phyloP scores from a whole-genome alignment of 2,113 vertebrate species.

The Menidia beryllina region DNA sequence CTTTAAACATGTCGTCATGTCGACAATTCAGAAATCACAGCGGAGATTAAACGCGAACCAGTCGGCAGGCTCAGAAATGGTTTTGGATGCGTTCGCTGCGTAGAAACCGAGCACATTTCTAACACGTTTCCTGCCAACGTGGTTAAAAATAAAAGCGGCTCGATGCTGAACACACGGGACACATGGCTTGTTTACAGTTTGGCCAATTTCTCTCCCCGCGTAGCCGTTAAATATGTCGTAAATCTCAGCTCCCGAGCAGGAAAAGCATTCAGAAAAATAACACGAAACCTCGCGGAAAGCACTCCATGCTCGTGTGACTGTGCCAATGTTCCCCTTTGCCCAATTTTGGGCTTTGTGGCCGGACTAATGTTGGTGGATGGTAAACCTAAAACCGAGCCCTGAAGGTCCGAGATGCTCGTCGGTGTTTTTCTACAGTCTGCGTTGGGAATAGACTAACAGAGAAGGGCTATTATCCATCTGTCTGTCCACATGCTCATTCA shows the following conservation, averaged over 20 bases:
- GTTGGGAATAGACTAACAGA: conserved; percentile 41
- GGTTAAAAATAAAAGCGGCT: no score
- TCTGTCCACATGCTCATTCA: conserved; percentile 24
- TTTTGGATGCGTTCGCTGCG: no score
- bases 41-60: background rate
- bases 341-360: background rate
- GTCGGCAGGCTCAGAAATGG: no score
- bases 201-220: no score
- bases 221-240: no score
- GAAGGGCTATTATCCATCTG: conserved; percentile 64
- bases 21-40: background rate
- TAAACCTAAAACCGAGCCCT: conserved; percentile 12
- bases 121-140: no score
- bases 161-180: no score
- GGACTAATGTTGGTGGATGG: background rate
- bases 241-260: background rate
- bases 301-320: background rate
- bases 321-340: background rate
- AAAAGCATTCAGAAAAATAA: background rate
- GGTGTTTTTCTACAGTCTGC: conserved; percentile 19
- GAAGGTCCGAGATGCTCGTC: conserved; percentile 28
- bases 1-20: conserved; percentile 12
- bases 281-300: background rate
- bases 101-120: no score
- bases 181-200: no score